phyloP scores from a whole-genome alignment of 2,113 vertebrate genomes.

The Phrynocephalus versicolor region DNA sequence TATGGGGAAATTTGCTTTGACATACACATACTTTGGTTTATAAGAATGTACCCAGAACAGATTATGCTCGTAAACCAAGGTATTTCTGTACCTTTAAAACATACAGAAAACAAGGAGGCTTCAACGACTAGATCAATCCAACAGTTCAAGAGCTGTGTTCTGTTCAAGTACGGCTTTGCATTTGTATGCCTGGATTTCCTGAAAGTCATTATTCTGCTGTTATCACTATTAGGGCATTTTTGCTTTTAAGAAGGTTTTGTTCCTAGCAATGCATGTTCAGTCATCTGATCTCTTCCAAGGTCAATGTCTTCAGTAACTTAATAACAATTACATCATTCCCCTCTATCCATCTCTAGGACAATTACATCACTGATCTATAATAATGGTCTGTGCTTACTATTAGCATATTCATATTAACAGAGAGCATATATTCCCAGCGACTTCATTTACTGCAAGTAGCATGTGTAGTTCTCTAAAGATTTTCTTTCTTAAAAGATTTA shows the following conservation, averaged over 20 bases:
- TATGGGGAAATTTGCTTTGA: too few relatives aligned
- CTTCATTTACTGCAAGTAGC: slow-evolving; percentile 20
- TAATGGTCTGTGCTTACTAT: slow-evolving; percentile 51
- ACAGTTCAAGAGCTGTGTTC: neutral
- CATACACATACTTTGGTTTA: too few relatives aligned
- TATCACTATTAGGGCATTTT: slow-evolving; percentile 42
- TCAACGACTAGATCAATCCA: neutral
- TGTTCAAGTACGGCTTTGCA: slow-evolving; percentile 18
- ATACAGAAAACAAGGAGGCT: slow-evolving; percentile 33
- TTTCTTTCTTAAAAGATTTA: neutral
- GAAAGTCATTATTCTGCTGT: slow-evolving; percentile 44
- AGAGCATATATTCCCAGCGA: neutral
- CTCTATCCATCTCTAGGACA: slow-evolving; percentile 64
- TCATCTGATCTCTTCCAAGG: slow-evolving; percentile 74
- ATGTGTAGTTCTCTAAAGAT: neutral
- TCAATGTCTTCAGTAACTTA: slow-evolving; percentile 68
- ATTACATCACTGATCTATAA: slow-evolving; percentile 79
- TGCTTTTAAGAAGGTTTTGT: slow-evolving; percentile 61
- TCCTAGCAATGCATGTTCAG: slow-evolving; percentile 53
- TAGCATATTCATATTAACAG: slow-evolving; percentile 22
- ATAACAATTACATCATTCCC: slow-evolving; percentile 79
- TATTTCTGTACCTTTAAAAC: too few relatives aligned
- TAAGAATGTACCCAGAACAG: too few relatives aligned
- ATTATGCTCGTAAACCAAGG: too few relatives aligned
- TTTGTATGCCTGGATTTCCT: slow-evolving; percentile 16